phyloP scores from a whole-genome alignment of 2,113 vertebrate species.

The Orthonyx spaldingii region DNA sequence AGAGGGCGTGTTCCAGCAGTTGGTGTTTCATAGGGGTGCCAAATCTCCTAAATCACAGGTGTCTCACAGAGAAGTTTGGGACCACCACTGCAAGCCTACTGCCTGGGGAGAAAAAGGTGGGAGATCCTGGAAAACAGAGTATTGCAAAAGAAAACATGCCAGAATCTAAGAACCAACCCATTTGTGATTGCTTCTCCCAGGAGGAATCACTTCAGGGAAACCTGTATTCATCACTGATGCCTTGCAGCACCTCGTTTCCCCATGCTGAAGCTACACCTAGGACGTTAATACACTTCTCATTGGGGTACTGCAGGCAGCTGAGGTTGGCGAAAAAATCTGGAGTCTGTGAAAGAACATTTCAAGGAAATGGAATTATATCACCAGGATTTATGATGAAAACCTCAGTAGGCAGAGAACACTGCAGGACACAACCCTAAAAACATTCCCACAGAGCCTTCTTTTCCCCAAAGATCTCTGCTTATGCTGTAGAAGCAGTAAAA shows the following conservation, averaged over 20 bases:
- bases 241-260: background rate
- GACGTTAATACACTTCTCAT: fast-evolving
- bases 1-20: background rate
- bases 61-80: background rate
- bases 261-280: background rate
- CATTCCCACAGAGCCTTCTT: background rate
- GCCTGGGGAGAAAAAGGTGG: background rate
- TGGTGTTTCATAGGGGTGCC: background rate
- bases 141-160: background rate
- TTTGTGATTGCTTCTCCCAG: background rate
- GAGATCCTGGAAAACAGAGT: background rate
- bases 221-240: background rate
- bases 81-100: background rate
- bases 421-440: background rate
- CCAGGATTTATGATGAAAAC: background rate
- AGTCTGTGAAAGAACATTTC: background rate
- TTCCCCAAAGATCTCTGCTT: background rate
- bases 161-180: background rate
- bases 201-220: background rate
- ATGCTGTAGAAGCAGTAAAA: background rate
- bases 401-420: background rate
- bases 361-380: background rate
- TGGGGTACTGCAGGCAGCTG: background rate
- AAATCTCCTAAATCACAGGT: background rate
- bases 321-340: background rate